These are phyloP conservation scores for Dryococelus australis DNA, from an alignment of 2,888 invertebrate genomes.

Conservation along the genomic window DNA sequence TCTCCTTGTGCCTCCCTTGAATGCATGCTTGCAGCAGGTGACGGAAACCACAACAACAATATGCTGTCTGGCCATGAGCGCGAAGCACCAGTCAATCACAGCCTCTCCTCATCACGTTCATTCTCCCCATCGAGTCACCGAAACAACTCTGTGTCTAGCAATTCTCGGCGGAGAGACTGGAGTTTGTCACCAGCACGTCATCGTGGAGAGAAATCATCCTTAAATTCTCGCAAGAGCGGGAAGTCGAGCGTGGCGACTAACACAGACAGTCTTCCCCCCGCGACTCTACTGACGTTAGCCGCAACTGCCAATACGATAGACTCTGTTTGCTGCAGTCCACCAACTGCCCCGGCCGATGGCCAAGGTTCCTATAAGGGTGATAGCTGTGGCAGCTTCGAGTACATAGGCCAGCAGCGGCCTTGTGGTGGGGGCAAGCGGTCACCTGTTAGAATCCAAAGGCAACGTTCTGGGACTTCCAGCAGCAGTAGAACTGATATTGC, in stretches of 20 bases:
- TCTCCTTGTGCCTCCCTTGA: conserved; percentile 62
- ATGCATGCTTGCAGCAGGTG: conserved; percentile 55
- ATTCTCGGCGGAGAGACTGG: conserved; percentile 38
- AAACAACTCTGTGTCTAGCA: conserved; percentile 42
- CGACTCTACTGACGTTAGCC: conserved; percentile 64
- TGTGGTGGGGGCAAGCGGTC: background rate
- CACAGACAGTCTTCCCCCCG: conserved; percentile 60
- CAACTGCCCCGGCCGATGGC: conserved; percentile 67
- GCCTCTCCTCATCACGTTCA: conserved; percentile 48
- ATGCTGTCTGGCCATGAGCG: conserved; percentile 44
- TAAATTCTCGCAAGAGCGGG: conserved; percentile 33
- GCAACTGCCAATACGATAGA: conserved; percentile 61
- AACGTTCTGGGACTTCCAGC: background rate
- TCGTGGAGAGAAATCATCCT: conserved; percentile 31
- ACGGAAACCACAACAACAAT: conserved; percentile 45
- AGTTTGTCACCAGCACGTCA: conserved; percentile 38
- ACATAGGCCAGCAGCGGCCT: conserved; percentile 57
- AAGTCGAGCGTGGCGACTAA: conserved; percentile 40
- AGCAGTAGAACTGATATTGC: background rate
- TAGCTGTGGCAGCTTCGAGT: conserved; percentile 71
- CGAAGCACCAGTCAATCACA: conserved; percentile 25
- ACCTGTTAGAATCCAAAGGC: background rate
- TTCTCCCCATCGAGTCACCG: conserved; percentile 52
- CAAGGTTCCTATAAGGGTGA: conserved; percentile 69
- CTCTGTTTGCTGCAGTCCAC: conserved; percentile 60